Evolutionary conservation across 1,140 invertebrate species (phyloP).

Genomic region (Sycophaga agraensis): DNA sequence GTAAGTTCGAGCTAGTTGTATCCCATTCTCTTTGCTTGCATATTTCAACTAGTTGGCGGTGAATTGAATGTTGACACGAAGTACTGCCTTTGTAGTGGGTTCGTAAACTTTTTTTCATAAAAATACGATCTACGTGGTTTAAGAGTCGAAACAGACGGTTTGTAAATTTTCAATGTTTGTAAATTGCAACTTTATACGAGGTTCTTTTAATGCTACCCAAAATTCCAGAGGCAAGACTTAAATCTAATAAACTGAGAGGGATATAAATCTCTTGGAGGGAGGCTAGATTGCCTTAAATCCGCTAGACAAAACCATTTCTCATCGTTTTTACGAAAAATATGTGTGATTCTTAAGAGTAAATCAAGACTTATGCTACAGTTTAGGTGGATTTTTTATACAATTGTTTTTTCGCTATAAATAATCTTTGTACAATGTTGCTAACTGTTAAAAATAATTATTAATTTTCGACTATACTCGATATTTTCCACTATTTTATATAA

Average conservation of each 20-base stretch:
- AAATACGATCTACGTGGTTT: too few relatives aligned
- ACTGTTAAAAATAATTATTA: too few relatives aligned
- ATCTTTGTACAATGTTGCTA: background rate
- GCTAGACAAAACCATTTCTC: conserved; percentile 12
- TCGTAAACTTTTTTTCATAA: background rate
- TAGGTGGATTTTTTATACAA: too few relatives aligned
- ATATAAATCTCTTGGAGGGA: conserved; percentile 11
- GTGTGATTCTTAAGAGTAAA: background rate
- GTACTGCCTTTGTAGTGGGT: background rate
- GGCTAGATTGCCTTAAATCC: background rate
- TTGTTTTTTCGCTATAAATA: too few relatives aligned
- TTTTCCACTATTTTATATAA: too few relatives aligned
- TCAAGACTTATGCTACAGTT: background rate
- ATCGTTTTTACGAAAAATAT: background rate
- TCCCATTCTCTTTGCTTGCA: background rate
- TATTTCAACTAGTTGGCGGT: background rate
- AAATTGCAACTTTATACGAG: too few relatives aligned
- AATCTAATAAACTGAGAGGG: conserved; percentile 21
- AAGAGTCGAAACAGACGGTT: too few relatives aligned
- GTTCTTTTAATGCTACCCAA: background rate
- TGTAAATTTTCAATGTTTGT: too few relatives aligned
- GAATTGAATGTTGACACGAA: too few relatives aligned
- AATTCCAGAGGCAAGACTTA: background rate
- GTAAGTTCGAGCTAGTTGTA: conserved; percentile 49
- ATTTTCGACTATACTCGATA: too few relatives aligned